Conservation (phyloP, 2,113 vertebrate genomes). For the Malurus cyaneus region DNA sequence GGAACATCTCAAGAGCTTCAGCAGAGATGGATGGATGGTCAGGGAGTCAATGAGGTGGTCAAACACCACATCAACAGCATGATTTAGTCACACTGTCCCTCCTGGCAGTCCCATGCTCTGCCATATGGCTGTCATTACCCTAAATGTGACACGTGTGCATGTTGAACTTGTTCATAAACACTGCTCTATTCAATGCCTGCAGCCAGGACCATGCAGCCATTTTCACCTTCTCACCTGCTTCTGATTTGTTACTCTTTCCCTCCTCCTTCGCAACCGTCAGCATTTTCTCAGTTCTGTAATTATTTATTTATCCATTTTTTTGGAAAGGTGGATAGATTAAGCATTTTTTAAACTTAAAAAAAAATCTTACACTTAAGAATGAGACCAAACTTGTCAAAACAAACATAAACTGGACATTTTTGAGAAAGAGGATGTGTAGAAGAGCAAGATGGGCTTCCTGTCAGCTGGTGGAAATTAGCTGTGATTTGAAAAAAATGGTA, state of each 20-base stretch:
- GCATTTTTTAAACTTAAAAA: not conserved
- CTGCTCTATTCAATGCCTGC: not conserved
- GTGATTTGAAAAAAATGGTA: conserved; percentile 8
- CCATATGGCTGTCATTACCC: not conserved
- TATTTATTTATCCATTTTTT: not conserved
- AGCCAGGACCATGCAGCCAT: not conserved
- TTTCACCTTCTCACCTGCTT: not conserved
- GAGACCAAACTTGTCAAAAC: not conserved
- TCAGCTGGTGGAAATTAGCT: conserved; percentile 42
- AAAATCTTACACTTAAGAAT: not conserved
- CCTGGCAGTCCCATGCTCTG: not conserved
- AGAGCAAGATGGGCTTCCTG: conserved; percentile 9
- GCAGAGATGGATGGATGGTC: not conserved
- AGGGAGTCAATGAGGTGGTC: not conserved
- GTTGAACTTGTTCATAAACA: not conserved
- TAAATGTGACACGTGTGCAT: rapidly evolving
- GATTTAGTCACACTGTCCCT: not conserved
- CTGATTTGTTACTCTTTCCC: not conserved
- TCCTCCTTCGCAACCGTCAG: not conserved
- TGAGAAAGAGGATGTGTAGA: not conserved
- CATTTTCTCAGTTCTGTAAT: not conserved
- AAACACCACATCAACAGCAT: not conserved
- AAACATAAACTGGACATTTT: not conserved
- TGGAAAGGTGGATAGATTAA: not conserved
- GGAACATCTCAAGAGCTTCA: conserved; percentile 11